These are phyloP conservation scores for Caenorhabditis panamensis DNA, from an alignment of 2,888 invertebrate genomes.

Conservation along the genomic window DNA sequence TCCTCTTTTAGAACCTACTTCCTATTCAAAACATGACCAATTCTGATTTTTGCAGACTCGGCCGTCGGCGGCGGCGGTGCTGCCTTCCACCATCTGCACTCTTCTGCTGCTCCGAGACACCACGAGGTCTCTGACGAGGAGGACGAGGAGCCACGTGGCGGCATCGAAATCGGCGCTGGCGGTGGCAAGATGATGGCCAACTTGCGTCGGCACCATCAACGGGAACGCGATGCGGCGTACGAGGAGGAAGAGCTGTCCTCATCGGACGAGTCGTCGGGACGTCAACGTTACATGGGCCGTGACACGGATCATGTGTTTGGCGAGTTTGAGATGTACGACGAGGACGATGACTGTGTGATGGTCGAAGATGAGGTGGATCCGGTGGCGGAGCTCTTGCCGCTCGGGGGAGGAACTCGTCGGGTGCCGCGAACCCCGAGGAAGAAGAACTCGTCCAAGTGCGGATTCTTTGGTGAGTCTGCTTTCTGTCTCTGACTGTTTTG, in stretches of 20 bases:
- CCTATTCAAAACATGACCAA: constrained; percentile 2
- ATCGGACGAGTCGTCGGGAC: constrained; percentile 42
- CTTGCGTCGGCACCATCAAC: constrained; percentile 50
- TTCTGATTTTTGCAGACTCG: constrained; percentile 51
- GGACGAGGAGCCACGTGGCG: constrained; percentile 46
- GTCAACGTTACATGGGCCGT: constrained; percentile 54
- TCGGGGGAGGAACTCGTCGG: constrained; percentile 63
- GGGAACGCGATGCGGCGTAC: constrained; percentile 39
- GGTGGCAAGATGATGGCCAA: constrained; percentile 50
- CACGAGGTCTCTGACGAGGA: constrained; percentile 31
- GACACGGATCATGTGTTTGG: constrained; percentile 66
- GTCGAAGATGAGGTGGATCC: constrained; percentile 43
- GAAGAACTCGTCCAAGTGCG: constrained; percentile 58
- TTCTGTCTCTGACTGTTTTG: neutral
- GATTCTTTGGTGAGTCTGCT: constrained; percentile 52
- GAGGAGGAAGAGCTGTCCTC: constrained; percentile 40
- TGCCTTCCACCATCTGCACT: constrained; percentile 54
- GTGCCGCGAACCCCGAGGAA: constrained; percentile 63
- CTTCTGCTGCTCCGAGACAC: constrained; percentile 45
- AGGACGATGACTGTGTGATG: constrained; percentile 35
- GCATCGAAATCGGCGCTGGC: constrained; percentile 41
- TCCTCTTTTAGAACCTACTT: neutral
- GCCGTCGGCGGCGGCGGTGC: constrained; percentile 57
- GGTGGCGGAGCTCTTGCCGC: constrained; percentile 56
- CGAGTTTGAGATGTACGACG: constrained; percentile 60